Percentiles rank a stretch among this genome's conserved stretches.
These are phyloP conservation scores for Limenitis arthemis DNA, from an alignment of 2,888 invertebrate species.

Conservation along the genomic window DNA sequence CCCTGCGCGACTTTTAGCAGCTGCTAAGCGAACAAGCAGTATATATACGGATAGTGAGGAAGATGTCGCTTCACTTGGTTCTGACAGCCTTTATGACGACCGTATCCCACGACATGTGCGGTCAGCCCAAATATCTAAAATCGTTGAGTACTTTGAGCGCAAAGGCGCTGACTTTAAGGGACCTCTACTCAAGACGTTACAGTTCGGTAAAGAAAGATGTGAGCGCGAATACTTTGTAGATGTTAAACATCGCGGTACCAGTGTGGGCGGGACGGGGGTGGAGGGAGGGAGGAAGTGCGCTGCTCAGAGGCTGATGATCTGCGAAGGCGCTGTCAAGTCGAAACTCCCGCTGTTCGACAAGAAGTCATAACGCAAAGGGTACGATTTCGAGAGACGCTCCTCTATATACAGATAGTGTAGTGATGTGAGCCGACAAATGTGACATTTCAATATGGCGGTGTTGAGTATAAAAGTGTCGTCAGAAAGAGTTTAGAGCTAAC, in stretches of 20 bases:
- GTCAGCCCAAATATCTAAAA: conserved; percentile 82
- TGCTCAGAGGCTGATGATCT: conserved; percentile 80
- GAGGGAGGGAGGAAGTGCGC: conserved; percentile 52
- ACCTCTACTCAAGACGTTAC: conserved; percentile 23
- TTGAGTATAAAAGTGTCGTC: too few relatives aligned
- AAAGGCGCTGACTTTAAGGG: conserved; percentile 73
- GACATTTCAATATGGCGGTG: not conserved
- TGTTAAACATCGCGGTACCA: conserved; percentile 32
- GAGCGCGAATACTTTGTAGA: conserved; percentile 38
- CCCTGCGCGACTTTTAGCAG: conserved; percentile 54
- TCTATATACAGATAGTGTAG: conserved; percentile 9
- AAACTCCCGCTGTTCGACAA: conserved; percentile 89
- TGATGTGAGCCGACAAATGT: not conserved
- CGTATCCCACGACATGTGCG: conserved; percentile 71
- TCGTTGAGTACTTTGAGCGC: conserved; percentile 91
- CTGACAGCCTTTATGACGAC: conserved; percentile 81
- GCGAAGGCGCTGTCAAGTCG: conserved; percentile 89
- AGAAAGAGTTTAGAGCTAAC: too few relatives aligned
- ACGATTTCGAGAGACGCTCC: conserved; percentile 16
- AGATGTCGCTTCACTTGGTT: conserved; percentile 86
- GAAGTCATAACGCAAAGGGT: conserved; percentile 44
- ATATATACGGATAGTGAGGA: conserved; percentile 91
- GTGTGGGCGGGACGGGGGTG: conserved; percentile 20
- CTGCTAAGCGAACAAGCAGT: conserved; percentile 81
- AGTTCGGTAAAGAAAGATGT: conserved; percentile 20